Base-by-base conservation (phyloP, 1,140 invertebrate species). In the Habropoda laboriosa region DNA sequence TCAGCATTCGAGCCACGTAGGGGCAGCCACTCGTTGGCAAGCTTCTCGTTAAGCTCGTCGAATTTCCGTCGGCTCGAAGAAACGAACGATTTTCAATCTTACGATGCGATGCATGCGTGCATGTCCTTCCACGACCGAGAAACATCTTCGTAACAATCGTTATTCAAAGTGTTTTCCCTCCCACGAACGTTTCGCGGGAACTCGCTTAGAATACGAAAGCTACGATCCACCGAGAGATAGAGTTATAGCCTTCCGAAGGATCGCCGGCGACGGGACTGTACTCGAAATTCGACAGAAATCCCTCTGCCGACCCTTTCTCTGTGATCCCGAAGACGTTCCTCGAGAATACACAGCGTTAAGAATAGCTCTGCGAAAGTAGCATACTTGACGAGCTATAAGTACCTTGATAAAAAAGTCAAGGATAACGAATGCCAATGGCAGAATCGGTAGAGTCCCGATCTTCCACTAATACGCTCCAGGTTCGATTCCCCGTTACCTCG, bases 21-120 rank as follows among this genome's bases (percentile, higher is more conserved):
- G 42, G 40, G 12, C 75, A 78, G 55, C 67, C 55, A 60, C 75
- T 71, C 55, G 75, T 45, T 61, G 75, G 66, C 49, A 51, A 61
- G 75, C 45, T 71, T 78, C 75, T 78, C 75, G 75, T 78, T 78
- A 78, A 71, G 67, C 67, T 42, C 55, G 53, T 47, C 45, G 67
- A 71, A 78, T 71, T 71, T 76, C 73, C 12, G 32, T 61, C 38
- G 57, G 53, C 21, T 27, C 4, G 12, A 27, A 38, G 58, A 45
- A 67, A 47, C 71, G 42, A 60, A 67, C 73, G 61, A 76, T 76
- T 76, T 76, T 45, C 75, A 60, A 78, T 51, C 66, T 49, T 45
- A 7, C 63, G 49, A 68, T 47, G 73, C 49, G 24, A 74, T 53
- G 58, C 72, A 24, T 64, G 58, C 72, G 47, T 58, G 45, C 42